Conservation (phyloP, 2,888 invertebrate species). For the Nomada hirtipes region DNA sequence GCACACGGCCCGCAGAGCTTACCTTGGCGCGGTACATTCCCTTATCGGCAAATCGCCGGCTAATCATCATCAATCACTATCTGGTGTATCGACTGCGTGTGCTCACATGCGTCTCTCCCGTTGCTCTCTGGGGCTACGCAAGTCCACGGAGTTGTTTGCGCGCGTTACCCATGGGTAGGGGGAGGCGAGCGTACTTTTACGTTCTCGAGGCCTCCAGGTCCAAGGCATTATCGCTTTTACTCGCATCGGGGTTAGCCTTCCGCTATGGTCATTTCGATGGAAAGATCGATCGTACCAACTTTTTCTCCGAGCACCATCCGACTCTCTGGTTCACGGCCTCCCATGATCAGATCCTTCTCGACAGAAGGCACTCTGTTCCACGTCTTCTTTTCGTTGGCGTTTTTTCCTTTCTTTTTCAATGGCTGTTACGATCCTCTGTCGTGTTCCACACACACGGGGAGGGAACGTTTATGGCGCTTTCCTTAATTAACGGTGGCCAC, state of each 20-base stretch:
- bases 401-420: not conserved
- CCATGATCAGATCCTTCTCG: conserved; percentile 12
- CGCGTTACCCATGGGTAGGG: conserved; percentile 22
- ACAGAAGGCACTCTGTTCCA: not conserved
- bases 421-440: not conserved
- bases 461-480: conserved; percentile 34
- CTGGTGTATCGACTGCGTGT: conserved; percentile 73
- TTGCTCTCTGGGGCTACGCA: conserved; percentile 40
- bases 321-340: conserved; percentile 37
- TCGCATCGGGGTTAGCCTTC: conserved; percentile 71
- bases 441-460: not conserved
- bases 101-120: conserved; percentile 55
- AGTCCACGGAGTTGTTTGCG: conserved; percentile 45
- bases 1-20: conserved; percentile 57
- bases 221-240: conserved; percentile 71
- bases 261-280: conserved; percentile 72
- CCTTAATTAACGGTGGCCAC: conserved; percentile 48
- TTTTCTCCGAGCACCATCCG: conserved; percentile 36
- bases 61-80: conserved; percentile 84
- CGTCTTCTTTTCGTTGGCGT: conserved; percentile 1
- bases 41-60: conserved; percentile 83
- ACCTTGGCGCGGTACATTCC: conserved; percentile 78
- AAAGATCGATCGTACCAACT: conserved; percentile 65
- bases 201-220: conserved; percentile 59
- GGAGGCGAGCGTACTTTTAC: conserved; percentile 60